Evolutionary conservation across 2,888 invertebrate genomes (phyloP).

Genomic region (Machimus rusticus): DNA sequence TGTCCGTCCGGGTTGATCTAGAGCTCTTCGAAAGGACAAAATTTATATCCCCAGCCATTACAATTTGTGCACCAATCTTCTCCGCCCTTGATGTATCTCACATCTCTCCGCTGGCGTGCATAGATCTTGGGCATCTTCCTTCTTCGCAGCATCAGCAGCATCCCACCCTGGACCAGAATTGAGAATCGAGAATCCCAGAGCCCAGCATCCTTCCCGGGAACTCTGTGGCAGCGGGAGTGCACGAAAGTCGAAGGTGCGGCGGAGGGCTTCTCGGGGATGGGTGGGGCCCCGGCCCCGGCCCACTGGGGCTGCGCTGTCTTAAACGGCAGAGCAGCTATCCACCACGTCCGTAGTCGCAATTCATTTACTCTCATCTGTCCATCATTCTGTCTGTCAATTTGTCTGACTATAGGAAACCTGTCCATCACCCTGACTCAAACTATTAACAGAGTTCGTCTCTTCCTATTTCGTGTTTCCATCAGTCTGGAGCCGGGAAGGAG

Average conservation of each 20-base stretch:
- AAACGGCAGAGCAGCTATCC: neutral
- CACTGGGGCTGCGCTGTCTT: neutral
- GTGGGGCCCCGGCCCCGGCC: too few relatives aligned
- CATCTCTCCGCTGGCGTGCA: neutral
- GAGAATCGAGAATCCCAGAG: too few relatives aligned
- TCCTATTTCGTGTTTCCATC: conserved; percentile 31
- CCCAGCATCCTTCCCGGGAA: neutral
- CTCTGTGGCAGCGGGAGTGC: neutral
- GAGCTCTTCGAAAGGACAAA: conserved; percentile 44
- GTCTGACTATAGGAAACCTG: conserved; percentile 57
- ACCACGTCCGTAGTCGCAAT: conserved; percentile 36
- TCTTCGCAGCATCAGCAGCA: conserved; percentile 14
- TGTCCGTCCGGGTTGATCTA: conserved; percentile 44
- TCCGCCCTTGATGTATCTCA: neutral
- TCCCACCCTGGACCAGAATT: neutral
- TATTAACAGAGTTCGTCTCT: conserved; percentile 38
- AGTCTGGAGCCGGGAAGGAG: neutral
- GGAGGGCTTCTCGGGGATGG: neutral
- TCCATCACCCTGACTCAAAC: conserved; percentile 55
- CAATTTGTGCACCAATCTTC: conserved; percentile 22
- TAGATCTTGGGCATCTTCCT: conserved; percentile 3
- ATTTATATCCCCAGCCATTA: conserved; percentile 43
- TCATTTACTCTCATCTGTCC: conserved; percentile 62
- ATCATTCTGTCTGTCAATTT: conserved; percentile 64
- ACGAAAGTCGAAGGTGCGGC: neutral